Evolutionary conservation across 2,797 vertebrate species (phyloP), one percentile per base, ranked within the genome.

Genomic region (Tapera naevia): DNA sequence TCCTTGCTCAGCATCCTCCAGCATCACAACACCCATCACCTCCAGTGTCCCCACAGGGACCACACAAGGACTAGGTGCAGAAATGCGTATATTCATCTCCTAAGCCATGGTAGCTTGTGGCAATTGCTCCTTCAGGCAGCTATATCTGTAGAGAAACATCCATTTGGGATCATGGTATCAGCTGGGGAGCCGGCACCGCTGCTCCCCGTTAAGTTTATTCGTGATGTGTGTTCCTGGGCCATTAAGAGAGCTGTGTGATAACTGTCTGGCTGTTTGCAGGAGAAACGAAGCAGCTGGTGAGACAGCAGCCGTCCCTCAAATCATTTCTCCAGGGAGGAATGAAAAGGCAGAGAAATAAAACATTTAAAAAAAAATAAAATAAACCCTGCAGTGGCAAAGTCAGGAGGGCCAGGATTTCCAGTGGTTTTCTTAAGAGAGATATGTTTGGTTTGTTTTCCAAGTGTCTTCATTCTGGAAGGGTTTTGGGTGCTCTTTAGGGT

Each of bases 241-340:
- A 95, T 94, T 94, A 92, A 81, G 93, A 86, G 83, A 95, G 78
- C 94, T 88, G 80, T 74, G 74, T 92, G 93, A 91, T 45, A 60
- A 43, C 94, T 89, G 67, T 12, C 69, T 53, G 96, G 32, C 23
- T 91, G 45, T 14, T 67, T 30, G 65, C 43, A 73, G 94, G 70
- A 91, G 88, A 80, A 89, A 85, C 41, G 67, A 80, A 95, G 76
- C 80, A 94, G 86, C 41, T 33, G 91, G 66, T 30, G 33, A 74
- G 43, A 62, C 71, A 81, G 81, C 33, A 53, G 78, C 61, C 9
- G 2, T 67, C 94, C 90, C 79, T 85, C 80, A 94, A 88, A 92
- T 70, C 57, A 28, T 33, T 80, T 86, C 67, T 81, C 58, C 72
- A 11, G 24, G 43, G 51, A n/a, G 13, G 27, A 91, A 76, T 3